A percentile compares a stretch with the other conserved stretches of the same genome.
These are phyloP conservation scores for Prunella fulvescens DNA, from an alignment of 2,113 vertebrate species.

Conservation along the genomic window DNA sequence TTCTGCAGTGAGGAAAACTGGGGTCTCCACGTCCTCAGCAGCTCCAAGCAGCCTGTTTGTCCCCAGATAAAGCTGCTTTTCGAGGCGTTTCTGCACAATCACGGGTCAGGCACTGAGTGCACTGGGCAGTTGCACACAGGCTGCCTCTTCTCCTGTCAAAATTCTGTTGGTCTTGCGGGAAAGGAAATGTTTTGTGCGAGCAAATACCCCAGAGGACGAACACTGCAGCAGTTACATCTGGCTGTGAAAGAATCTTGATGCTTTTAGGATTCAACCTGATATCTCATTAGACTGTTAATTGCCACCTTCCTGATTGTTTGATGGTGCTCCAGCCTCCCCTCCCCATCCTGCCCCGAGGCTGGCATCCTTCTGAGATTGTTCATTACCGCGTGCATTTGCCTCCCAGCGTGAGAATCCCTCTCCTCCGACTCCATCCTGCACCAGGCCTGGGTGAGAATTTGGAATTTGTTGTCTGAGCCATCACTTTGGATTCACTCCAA, in stretches of 20 bases:
- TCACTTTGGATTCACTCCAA: rapidly evolving
- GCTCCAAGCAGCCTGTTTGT: not conserved
- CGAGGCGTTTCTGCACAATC: not conserved
- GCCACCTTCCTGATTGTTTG: conserved; percentile 34
- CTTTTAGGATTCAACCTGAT: conserved; percentile 32
- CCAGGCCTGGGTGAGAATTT: not conserved
- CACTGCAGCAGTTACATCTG: not conserved
- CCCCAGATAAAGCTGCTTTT: not conserved
- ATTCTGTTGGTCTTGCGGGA: not conserved
- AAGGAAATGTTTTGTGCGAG: conserved; percentile 13
- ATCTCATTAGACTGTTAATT: conserved; percentile 30
- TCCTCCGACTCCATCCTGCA: not conserved
- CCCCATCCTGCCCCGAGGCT: not conserved
- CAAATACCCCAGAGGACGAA: not conserved
- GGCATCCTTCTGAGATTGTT: not conserved
- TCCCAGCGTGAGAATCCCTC: rapidly evolving
- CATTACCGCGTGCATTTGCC: not conserved
- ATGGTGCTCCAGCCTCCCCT: not conserved
- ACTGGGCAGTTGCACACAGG: not conserved
- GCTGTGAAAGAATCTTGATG: not conserved
- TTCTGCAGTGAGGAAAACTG: not conserved
- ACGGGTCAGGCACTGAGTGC: not conserved
- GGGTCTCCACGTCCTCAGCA: not conserved
- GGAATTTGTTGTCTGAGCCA: not conserved
- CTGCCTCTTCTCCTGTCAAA: not conserved